Evolutionary conservation across 2,797 vertebrate species (phyloP), one percentile per base, ranked within the genome.

Genomic region (Dendrocincla fuliginosa): DNA sequence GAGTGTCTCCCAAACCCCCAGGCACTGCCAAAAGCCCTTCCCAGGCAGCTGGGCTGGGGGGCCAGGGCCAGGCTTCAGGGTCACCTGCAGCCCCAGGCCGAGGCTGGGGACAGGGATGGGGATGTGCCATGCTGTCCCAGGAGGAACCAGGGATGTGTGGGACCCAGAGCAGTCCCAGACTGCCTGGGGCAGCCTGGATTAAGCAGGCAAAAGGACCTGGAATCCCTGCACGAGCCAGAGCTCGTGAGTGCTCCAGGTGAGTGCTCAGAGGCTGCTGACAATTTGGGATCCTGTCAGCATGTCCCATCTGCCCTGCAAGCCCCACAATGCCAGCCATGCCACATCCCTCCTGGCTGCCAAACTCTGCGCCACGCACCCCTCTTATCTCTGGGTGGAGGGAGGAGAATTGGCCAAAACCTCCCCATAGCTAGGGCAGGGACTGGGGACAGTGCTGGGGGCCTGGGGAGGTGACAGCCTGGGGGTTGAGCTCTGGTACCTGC

Each of bases 91-190:
- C 19, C 20, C 53, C 35, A 11, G 19, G 41, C 20, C 13, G 42
- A 41, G 84, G 30, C 22, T 30, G 41, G 46, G 46, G 42, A 74
- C 35, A 23, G 65, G 42, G 64, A 14, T 2, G 1, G 33, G 50
- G 56, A 32, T 2, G 4, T 1, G 55, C 20, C 27, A 32, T 9
- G 60, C n/a, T 41, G 24, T 7, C 41, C 1, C 4, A 11, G 35
- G 56, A 42, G 64, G 42, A 63, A 1, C 27, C 0, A 2, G 41
- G 16, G 52, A 9, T 0, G 2, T 33, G 71, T 0, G 0, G 28
- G 64, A 52, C 5, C 15, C 87, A 17, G 50, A 76, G 44, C 44
- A 70, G 55, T 41, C 57, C 77, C 59, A 27, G 10, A 6, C 27
- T 10, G 19, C 37, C 35, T 3, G 0, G 41, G 55, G 23, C 7